A percentile compares a stretch with the other conserved stretches of the same genome.
These are phyloP conservation scores for Epinotia bilunana DNA, from an alignment of 2,888 invertebrate species.

Conservation along the genomic window DNA sequence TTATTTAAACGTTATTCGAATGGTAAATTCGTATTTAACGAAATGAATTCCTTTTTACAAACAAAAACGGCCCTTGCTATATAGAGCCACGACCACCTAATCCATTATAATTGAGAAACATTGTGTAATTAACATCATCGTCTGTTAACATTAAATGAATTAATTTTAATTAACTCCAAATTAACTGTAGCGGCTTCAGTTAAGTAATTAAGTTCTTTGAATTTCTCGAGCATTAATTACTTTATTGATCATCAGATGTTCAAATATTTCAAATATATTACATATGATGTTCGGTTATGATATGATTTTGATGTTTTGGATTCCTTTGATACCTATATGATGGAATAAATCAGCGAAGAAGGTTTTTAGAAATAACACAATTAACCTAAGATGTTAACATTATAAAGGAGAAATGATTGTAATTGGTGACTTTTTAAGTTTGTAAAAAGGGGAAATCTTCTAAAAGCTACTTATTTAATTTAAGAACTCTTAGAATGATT, in stretches of 20 bases:
- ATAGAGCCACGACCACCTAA: not conserved
- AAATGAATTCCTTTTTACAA: not conserved
- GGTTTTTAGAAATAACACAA: too few relatives aligned
- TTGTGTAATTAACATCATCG: slow-evolving; percentile 16
- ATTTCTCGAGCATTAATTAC: not conserved
- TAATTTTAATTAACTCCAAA: slow-evolving; percentile 15
- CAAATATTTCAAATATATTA: not conserved
- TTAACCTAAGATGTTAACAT: too few relatives aligned
- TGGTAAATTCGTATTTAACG: not conserved
- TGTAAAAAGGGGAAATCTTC: too few relatives aligned
- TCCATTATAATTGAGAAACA: slow-evolving; percentile 21
- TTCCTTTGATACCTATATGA: not conserved
- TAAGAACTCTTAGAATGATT: too few relatives aligned
- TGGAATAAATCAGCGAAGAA: too few relatives aligned
- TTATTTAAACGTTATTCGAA: not conserved
- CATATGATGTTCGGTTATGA: slow-evolving; percentile 1
- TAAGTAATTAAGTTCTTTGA: slow-evolving; percentile 16
- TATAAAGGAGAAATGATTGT: too few relatives aligned
- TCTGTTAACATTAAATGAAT: slow-evolving; percentile 24
- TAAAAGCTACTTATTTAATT: too few relatives aligned
- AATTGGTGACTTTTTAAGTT: too few relatives aligned
- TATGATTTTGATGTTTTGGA: not conserved
- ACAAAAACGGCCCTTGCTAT: not conserved
- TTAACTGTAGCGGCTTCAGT: slow-evolving; percentile 8
- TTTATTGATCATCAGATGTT: not conserved